Evolutionary conservation across 2,888 invertebrate species (phyloP).

Genomic region (Diplolepis rosae): DNA sequence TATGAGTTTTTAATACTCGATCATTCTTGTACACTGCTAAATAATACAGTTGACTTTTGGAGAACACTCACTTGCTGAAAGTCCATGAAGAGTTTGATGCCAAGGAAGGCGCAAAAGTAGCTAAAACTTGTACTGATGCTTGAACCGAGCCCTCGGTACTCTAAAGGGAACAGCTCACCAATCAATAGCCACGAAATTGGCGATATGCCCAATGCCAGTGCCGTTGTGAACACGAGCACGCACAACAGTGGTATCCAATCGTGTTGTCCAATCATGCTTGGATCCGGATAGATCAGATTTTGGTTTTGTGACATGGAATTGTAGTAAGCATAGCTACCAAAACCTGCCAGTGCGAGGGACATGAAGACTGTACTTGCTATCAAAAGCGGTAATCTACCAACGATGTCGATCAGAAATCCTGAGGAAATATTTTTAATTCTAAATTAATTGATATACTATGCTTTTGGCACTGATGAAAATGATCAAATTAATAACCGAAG

Average conservation of each 20-base stretch:
- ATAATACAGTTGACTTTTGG: background rate
- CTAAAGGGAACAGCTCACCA: constrained; percentile 88
- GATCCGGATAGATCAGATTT: constrained; percentile 59
- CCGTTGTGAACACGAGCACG: constrained; percentile 88
- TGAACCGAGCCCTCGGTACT: constrained; percentile 89
- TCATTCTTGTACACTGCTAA: background rate
- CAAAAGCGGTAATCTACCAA: constrained; percentile 88
- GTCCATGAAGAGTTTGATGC: constrained; percentile 90
- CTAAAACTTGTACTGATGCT: constrained; percentile 91
- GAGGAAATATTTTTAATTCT: constrained; percentile 28
- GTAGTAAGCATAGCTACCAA: constrained; percentile 89
- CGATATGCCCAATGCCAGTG: constrained; percentile 90
- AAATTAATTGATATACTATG: background rate
- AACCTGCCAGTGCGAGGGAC: constrained; percentile 89
- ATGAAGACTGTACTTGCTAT: constrained; percentile 89
- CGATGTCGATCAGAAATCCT: constrained; percentile 87
- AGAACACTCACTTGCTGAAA: constrained; percentile 76
- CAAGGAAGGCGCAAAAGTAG: constrained; percentile 89
- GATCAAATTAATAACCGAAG: too few species aligned
- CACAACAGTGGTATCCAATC: constrained; percentile 90
- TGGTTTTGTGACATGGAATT: constrained; percentile 73
- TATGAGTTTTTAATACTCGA: too few species aligned
- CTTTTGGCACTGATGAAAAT: too few species aligned
- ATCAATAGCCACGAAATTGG: constrained; percentile 91
- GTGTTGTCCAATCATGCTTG: constrained; percentile 76